A percentile compares a stretch with the other conserved stretches of the same genome.
These are phyloP conservation scores for Acipenser oxyrinchus DNA, from an alignment of 2,797 vertebrate genomes.

Conservation along the genomic window DNA sequence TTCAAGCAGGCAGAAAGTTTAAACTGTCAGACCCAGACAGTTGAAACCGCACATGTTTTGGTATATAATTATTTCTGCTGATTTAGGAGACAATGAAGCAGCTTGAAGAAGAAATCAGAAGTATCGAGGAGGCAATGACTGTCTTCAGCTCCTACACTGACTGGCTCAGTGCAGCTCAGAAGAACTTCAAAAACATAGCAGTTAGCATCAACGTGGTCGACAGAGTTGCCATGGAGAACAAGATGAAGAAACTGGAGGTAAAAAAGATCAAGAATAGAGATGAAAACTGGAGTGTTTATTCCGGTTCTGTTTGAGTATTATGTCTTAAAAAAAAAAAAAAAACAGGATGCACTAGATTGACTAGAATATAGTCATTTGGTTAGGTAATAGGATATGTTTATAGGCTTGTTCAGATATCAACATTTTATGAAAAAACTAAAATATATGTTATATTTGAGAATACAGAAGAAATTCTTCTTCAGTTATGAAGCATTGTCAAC, in stretches of 20 bases:
- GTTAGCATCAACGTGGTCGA: constrained; percentile 68
- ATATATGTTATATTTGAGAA: no score
- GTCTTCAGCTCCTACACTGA: constrained; percentile 73
- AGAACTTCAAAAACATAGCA: constrained; percentile 63
- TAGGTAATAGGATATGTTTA: no score
- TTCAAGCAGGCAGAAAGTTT: no score
- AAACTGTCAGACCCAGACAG: no score
- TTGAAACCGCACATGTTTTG: no score
- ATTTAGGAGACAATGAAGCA: constrained; percentile 82
- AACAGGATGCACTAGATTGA: neutral
- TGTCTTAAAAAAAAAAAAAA: no score
- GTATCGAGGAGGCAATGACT: constrained; percentile 75
- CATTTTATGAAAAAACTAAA: no score
- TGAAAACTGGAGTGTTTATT: neutral
- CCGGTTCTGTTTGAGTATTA: no score
- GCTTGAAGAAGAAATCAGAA: constrained; percentile 81
- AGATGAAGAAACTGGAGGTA: constrained; percentile 88
- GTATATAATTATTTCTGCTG: neutral
- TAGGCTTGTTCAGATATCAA: no score
- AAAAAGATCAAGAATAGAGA: neutral
- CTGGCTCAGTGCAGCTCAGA: constrained; percentile 73
- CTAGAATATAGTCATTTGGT: neutral
- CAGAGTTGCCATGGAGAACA: constrained; percentile 73
- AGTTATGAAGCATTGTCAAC: no score
- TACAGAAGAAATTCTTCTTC: no score